Evolutionary conservation across 2,888 invertebrate species (phyloP), one percentile per base, ranked within the genome.

Genomic region (Minunthozetes semirufus): DNA sequence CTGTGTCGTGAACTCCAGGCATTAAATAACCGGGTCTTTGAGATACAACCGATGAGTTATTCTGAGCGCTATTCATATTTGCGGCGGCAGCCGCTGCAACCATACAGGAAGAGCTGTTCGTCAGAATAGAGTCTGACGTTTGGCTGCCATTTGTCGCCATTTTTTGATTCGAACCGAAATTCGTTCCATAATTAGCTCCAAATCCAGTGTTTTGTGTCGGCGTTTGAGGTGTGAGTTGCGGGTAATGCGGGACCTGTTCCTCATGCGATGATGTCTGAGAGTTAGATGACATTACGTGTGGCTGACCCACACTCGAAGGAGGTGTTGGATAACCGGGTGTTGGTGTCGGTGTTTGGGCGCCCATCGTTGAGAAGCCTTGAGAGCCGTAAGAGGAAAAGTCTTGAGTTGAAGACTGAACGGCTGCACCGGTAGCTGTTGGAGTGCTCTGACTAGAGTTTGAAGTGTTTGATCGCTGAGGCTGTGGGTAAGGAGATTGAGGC

Each of bases 261-360:
- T 68, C 68, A 46, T 68, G 68, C 9, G 38, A 15, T 59, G 42
- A 48, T 9, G 56, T 29, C 61, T 63, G 68, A 19, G 75, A 70
- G 63, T 76, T 76, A 33, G 29, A n/a, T 38, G 76, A 72, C 9
- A 56, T 75, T 33, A 76, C 25, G 46, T 76, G 63, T 13, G 72
- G 68, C 42, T 75, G 74, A 61, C 71, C 74, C 9, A 73, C 76
- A 73, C 76, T 76, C 5, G 75, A 72, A 13, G 76, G 76, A 33
- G 76, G 76, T 13, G 76, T 76, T 3, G 76, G 76, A 66, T 76
- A 76, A 68, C 72, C 63, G 22, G 73, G 73, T 42, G 72, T 63
- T 48, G 76, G 63, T 3, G 76, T 73, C 1, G 73, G 73, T 11
- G 73, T 75, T 63, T 75, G 75, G n/a, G 71, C 53, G 0, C 63